Conservation (phyloP, 2,113 vertebrate genomes). For the Forbesichthys agassizii region DNA sequence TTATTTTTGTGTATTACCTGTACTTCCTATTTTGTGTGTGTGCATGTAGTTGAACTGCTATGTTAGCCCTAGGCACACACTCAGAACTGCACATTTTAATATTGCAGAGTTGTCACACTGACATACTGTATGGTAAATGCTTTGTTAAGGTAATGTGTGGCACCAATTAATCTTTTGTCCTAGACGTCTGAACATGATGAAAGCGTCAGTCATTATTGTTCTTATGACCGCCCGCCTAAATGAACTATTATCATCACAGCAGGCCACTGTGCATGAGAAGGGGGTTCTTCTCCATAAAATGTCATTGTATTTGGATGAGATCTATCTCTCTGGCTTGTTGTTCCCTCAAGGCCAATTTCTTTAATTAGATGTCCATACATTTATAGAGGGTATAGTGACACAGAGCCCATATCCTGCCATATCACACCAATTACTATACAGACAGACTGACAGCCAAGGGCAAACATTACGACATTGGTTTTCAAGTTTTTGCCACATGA, state of each 20-base stretch:
- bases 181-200: background rate
- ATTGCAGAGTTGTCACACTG: constrained; percentile 26
- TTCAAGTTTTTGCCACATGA: no score
- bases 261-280: background rate
- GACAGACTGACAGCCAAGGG: constrained; percentile 1
- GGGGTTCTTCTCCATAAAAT: constrained; percentile 41
- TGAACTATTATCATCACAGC: constrained; percentile 28
- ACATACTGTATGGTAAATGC: constrained; percentile 20
- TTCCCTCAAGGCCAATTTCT: constrained; percentile 48
- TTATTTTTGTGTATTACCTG: no score
- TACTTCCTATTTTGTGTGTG: no score
- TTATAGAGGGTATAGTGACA: constrained; percentile 36
- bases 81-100: constrained; percentile 18
- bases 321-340: constrained; percentile 16
- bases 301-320: constrained; percentile 40
- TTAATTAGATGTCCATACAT: constrained; percentile 51
- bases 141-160: constrained; percentile 3
- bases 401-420: constrained; percentile 11
- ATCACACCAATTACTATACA: constrained; percentile 6
- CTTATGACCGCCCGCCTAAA: constrained; percentile 24
- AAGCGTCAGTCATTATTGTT: constrained; percentile 22
- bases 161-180: constrained; percentile 12
- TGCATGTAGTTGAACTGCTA: background rate
- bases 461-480: background rate
- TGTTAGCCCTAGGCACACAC: background rate